Evolutionary conservation across 2,797 vertebrate species (phyloP).

Genomic region (Pipistrellus pipistrellus): DNA sequence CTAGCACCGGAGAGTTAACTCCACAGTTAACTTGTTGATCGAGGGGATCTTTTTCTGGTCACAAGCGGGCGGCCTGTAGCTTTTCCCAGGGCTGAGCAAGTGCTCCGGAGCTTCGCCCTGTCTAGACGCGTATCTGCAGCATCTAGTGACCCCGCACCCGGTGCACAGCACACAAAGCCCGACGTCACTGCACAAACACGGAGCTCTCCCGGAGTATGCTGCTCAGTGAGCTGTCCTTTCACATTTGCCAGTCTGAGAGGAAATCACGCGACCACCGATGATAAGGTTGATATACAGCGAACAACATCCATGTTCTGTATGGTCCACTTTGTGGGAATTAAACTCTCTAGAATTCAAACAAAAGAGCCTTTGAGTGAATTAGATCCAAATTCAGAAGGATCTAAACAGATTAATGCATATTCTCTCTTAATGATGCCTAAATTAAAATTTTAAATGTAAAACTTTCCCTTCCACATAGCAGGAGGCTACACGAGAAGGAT

Average conservation of each 20-base stretch:
- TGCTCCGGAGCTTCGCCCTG: constrained; percentile 61
- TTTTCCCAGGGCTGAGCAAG: constrained; percentile 70
- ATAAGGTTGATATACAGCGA: background rate
- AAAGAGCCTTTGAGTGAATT: background rate
- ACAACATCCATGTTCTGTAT: background rate
- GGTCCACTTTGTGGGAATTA: background rate
- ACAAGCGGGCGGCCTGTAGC: constrained; percentile 23
- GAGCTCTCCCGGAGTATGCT: constrained; percentile 20
- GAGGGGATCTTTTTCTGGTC: constrained; percentile 50
- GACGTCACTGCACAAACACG: constrained; percentile 53
- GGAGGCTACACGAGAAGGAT: background rate
- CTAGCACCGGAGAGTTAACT: background rate
- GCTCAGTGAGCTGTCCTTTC: constrained; percentile 77
- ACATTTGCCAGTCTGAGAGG: constrained; percentile 58
- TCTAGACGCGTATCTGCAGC: constrained; percentile 72
- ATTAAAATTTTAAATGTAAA: background rate
- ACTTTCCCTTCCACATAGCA: constrained; percentile 10
- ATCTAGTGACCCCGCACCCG: constrained; percentile 59
- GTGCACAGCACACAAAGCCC: constrained; percentile 63
- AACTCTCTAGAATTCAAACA: constrained; percentile 29
- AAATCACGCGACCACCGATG: background rate
- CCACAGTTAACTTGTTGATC: constrained; percentile 41
- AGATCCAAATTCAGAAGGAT: constrained; percentile 51
- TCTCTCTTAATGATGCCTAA: background rate
- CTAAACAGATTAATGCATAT: background rate